Evolutionary conservation across 2,888 invertebrate genomes (phyloP).

Genomic region (Escarpia spicata): DNA sequence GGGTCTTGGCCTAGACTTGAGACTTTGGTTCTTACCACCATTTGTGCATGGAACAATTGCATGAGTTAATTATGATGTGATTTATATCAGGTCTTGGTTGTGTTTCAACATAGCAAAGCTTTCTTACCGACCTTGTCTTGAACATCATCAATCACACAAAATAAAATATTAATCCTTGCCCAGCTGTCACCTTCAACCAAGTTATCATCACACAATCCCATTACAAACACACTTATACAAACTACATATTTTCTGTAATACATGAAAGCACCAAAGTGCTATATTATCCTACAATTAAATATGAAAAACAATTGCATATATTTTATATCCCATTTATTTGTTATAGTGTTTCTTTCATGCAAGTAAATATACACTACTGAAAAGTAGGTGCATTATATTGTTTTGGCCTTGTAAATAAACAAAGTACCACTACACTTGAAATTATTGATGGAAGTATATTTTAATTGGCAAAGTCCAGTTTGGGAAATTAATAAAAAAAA

Average conservation of each 20-base stretch:
- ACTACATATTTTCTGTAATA: background rate
- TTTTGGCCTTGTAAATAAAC: background rate
- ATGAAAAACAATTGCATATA: background rate
- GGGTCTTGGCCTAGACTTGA: background rate
- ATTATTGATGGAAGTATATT: background rate
- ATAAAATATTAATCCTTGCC: constrained; percentile 9
- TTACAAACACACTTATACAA: background rate
- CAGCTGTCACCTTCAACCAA: background rate
- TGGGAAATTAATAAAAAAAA: too few relatives aligned
- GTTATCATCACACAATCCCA: background rate
- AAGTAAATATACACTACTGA: background rate
- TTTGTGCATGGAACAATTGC: background rate
- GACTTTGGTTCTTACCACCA: background rate
- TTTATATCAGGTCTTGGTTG: background rate
- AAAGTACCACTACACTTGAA: constrained; percentile 1
- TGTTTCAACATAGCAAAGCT: background rate
- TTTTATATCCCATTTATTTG: background rate
- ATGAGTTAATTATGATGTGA: background rate
- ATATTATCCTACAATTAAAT: too few relatives aligned
- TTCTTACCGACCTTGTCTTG: background rate
- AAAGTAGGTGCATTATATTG: background rate
- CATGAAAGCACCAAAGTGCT: background rate
- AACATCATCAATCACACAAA: background rate
- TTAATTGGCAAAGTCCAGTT: too few relatives aligned
- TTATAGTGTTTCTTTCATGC: background rate